Evolutionary conservation across 2,888 invertebrate genomes (phyloP), one percentile per base, ranked within the genome.

Genomic region (Odontomyia ornata): DNA sequence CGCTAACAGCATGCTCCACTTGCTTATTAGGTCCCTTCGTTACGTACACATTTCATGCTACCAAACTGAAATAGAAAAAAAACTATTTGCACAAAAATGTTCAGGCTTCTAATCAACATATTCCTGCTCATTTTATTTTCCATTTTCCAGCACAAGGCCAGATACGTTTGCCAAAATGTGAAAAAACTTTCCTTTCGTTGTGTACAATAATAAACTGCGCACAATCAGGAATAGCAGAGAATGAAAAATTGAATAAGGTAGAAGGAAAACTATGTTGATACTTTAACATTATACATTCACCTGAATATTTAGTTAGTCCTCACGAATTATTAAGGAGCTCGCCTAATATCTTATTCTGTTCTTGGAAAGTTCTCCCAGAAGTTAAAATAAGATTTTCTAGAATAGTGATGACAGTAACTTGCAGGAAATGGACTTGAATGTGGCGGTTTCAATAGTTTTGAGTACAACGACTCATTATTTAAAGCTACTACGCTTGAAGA

Each of bases 231-330:
- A 64, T 9, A 25, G 30, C 11, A 47, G 52, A n/a, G 52, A 23
- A 27, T 43, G n/a, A 67, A 25, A 25, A 71, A 23, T 47, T 25
- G 18, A 67, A 21, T 15, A 30, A 4, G 52, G n/a, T 46, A 21
- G 15, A 46, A 67, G 15, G 27, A 25, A 28, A 64, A 64, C 64
- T 25, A 25, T 64, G 15, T 30, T 64, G 64, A 11, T 30, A 30
- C 64, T 30, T n/a, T 0, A 43, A 25, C n/a, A 47, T 71, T 52
- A 25, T n/a, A 25, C 21, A 71, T 46, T 46, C 47, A 27, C 52
- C 15, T 47, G 47, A 47, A 46, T 71, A n/a, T 71, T 47, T 47
- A 71, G 25, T 47, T 71, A 67, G 36, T 67, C 43, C 21, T 23
- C 1, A 25, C n/a, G 25, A 60, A 25, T 60, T 11, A 21, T 60